These are phyloP conservation scores for Etheostoma nigrum DNA, from an alignment of 2,797 vertebrate genomes.

Conservation along the genomic window DNA sequence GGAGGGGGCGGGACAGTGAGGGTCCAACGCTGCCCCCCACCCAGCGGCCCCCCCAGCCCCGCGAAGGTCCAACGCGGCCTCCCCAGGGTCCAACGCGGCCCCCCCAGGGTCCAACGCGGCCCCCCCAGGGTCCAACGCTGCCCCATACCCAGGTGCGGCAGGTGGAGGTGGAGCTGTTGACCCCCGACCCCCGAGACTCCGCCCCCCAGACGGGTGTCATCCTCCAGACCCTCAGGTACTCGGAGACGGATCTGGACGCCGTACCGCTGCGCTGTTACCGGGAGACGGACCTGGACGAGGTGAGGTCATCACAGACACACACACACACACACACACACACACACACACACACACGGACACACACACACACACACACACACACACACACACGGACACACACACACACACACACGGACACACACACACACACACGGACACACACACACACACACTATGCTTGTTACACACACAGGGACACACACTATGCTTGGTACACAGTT, in stretches of 20 bases:
- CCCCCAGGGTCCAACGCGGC: conserved; percentile 6
- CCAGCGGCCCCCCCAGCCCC: conserved; percentile 18
- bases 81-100: background rate
- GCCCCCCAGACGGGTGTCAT: conserved; percentile 84
- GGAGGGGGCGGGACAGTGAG: conserved; percentile 38
- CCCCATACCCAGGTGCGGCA: conserved; percentile 72
- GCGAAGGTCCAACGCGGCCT: too few species aligned
- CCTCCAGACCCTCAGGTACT: conserved; percentile 90
- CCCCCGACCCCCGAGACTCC: conserved; percentile 58
- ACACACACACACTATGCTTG: too few species aligned
- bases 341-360: too few species aligned
- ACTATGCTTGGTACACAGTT: too few species aligned
- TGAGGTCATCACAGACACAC: conserved; percentile 51
- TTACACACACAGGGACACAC: too few species aligned
- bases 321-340: too few species aligned
- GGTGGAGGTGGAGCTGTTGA: conserved; percentile 88
- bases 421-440: too few species aligned
- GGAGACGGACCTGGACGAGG: conserved; percentile 94
- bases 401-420: too few species aligned
- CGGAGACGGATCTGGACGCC: conserved; percentile 94
- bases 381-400: too few species aligned
- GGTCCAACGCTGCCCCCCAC: conserved; percentile 9
- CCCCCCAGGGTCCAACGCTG: conserved; percentile 14
- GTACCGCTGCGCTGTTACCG: conserved; percentile 94
- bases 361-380: too few species aligned